Base-by-base conservation (phyloP, 2,888 invertebrate species). In the Lasioglossum pauxillum region DNA sequence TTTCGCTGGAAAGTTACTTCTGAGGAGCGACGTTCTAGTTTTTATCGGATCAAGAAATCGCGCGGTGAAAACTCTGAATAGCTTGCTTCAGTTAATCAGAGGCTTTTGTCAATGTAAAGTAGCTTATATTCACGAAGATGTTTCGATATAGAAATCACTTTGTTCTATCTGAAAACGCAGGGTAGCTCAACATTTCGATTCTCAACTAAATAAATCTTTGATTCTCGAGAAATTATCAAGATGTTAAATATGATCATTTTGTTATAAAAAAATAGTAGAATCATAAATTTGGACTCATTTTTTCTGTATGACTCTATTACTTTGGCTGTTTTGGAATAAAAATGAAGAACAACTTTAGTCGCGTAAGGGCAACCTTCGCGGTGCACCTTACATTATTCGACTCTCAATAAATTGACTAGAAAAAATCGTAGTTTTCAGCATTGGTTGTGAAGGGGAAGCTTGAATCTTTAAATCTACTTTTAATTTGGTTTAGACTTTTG, bases 11-110 rank as follows among this genome's bases (percentile, higher is more conserved):
- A 84, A 84, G 78, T 84, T 84, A 67, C 41, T 46, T 77, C 53
- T 31, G 27, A 77, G 67, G 77, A 77, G 73, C 67, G 49, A 19
- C 67, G 77, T 69, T 73, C 84, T 23, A 77, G 64, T 82, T 82
- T 76, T 73, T 82, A 82, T 74, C 82, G 57, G 69, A n/a, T 74
- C 77, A 74, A 84, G 82, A 78, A 82, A 78, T 78, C 67, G 57
- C 44, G 10, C 38, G 74, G 4, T 14, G 74, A 44, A 74, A 82
- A 78, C 67, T 71, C 49, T n/a, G 38, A 49, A 82, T 57, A 72
- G 38, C 44, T 74, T 73, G 35, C 64, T 27, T 64, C 64, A 53
- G 38, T 44, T 82, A 73, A 77, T 74, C 57, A 35, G 53, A n/a
- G 77, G 75, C 71, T 64, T 41, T 44, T 35, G 31, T 49, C 46